These are phyloP conservation scores for Seriola aureovittata DNA, from an alignment of 2,113 vertebrate genomes.

Conservation along the genomic window DNA sequence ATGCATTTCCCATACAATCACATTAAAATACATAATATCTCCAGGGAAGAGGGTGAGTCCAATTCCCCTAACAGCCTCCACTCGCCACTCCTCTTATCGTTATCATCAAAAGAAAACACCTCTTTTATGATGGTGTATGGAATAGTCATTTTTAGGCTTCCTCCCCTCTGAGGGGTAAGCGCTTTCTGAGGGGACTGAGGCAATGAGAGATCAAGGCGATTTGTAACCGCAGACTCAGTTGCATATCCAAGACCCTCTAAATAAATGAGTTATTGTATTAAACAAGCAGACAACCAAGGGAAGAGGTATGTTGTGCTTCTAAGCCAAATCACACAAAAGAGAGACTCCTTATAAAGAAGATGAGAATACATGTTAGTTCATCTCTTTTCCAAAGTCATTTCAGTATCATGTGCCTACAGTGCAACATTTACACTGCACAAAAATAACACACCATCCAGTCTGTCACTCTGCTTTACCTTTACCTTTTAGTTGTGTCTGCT, in stretches of 20 bases:
- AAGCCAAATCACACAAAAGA: slow-evolving; percentile 5
- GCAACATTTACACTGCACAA: not conserved
- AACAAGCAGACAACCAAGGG: slow-evolving; percentile 21
- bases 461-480: not conserved
- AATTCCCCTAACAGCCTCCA: slow-evolving; percentile 19
- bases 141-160: slow-evolving; percentile 47
- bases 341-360: not conserved
- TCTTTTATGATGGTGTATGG: slow-evolving; percentile 37
- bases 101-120: slow-evolving; percentile 60
- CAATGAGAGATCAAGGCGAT: slow-evolving; percentile 29
- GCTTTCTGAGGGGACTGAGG: slow-evolving; percentile 14
- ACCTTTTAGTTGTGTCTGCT: not conserved
- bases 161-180: slow-evolving; percentile 23
- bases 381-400: not conserved
- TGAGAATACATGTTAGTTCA: not conserved
- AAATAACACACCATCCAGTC: not conserved
- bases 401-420: not conserved
- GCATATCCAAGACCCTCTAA: slow-evolving; percentile 12
- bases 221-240: slow-evolving; percentile 1
- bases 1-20: slow-evolving; percentile 48
- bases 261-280: slow-evolving; percentile 40
- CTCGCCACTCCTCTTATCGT: slow-evolving; percentile 24
- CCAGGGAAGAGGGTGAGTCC: slow-evolving; percentile 6
- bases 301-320: slow-evolving; percentile 6
- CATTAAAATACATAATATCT: slow-evolving; percentile 41